A percentile compares a stretch with the other conserved stretches of the same genome.
phyloP scores from a whole-genome alignment of 2,797 vertebrate species.

The Cyclopterus lumpus region DNA sequence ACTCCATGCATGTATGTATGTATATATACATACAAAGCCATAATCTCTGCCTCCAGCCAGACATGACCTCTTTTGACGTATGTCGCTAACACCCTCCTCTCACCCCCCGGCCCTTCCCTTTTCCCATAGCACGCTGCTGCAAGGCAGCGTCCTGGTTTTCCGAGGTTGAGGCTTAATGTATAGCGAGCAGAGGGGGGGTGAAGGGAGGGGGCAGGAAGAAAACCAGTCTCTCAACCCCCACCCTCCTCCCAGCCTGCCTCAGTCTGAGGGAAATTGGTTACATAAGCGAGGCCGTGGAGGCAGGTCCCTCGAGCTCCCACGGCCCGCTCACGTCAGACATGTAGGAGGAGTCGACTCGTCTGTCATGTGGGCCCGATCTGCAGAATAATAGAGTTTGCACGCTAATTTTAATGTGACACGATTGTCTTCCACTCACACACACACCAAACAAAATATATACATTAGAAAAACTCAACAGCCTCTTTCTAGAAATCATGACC shows the following conservation, averaged over 20 bases:
- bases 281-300: slow-evolving; percentile 61
- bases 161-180: slow-evolving; percentile 60
- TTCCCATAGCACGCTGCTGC: slow-evolving; percentile 37
- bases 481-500: not conserved
- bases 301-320: slow-evolving; percentile 40
- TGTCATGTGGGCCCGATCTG: not conserved
- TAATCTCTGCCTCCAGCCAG: slow-evolving; percentile 62
- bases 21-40: slow-evolving; percentile 24
- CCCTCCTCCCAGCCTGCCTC: slow-evolving; percentile 21
- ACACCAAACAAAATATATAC: not conserved
- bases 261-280: slow-evolving; percentile 58
- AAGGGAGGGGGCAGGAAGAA: slow-evolving; percentile 32
- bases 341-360: slow-evolving; percentile 6
- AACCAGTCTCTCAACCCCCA: slow-evolving; percentile 23
- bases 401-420: not conserved
- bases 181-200: slow-evolving; percentile 4
- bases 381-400: not conserved
- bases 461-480: not conserved
- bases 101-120: not conserved
- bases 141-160: slow-evolving; percentile 62
- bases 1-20: not conserved
- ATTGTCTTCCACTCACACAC: not conserved
- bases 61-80: slow-evolving; percentile 72
- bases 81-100: slow-evolving; percentile 11
- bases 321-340: slow-evolving; percentile 43